phyloP scores from a whole-genome alignment of 1,140 invertebrate genomes.

The Nilaparvata lugens region DNA sequence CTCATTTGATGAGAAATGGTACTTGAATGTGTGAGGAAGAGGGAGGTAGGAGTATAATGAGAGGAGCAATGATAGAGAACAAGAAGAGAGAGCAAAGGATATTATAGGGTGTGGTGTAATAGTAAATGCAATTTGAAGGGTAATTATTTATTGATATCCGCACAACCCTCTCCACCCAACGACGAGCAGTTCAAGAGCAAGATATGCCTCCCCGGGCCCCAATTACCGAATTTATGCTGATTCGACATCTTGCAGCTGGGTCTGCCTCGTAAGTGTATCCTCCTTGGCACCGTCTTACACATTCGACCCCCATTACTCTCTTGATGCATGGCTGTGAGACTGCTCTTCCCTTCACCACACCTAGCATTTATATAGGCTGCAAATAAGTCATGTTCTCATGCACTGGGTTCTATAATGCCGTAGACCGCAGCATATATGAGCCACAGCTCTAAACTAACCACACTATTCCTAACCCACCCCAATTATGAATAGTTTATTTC shows the following conservation, averaged over 20 bases:
- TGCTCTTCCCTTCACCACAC: background rate
- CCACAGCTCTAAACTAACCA: too few relatives aligned
- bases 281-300: background rate
- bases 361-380: too few relatives aligned
- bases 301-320: background rate
- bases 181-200: background rate
- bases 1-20: too few relatives aligned
- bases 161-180: background rate
- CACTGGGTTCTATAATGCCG: too few relatives aligned
- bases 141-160: slow-evolving; percentile 19
- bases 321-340: background rate
- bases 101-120: background rate
- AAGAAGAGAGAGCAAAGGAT: background rate
- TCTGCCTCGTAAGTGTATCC: too few relatives aligned
- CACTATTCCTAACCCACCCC: too few relatives aligned
- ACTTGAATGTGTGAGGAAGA: background rate
- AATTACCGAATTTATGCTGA: slow-evolving; percentile 19
- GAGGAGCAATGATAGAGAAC: background rate
- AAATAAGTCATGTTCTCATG: too few relatives aligned
- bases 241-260: slow-evolving; percentile 10
- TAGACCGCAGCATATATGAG: too few relatives aligned
- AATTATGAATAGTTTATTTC: too few relatives aligned
- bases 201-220: slow-evolving; percentile 15
- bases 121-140: slow-evolving; percentile 13
- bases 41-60: background rate